phyloP scores from a whole-genome alignment of 2,113 vertebrate genomes.

The Otis tarda region DNA sequence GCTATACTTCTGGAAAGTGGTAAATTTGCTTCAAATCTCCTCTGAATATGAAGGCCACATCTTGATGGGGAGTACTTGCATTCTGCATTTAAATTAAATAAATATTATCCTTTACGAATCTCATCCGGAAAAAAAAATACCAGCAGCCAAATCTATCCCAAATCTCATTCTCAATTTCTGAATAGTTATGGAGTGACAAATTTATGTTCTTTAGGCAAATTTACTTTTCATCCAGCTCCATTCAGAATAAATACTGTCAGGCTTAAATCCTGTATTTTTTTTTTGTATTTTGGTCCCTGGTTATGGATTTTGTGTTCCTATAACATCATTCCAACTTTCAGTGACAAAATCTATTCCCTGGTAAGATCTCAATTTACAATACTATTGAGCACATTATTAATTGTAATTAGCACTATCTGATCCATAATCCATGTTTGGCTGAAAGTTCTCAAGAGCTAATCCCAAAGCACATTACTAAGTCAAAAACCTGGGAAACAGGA shows the following conservation, averaged over 20 bases:
- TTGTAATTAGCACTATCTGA: conserved; percentile 36
- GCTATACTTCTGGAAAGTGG: neutral
- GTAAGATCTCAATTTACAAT: neutral
- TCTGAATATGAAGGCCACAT: neutral
- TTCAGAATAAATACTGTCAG: neutral
- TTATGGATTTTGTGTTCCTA: neutral
- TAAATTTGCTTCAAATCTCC: neutral
- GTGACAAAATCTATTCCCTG: neutral
- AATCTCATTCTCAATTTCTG: neutral
- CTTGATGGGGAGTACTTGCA: neutral
- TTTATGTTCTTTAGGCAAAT: neutral
- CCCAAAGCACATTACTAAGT: neutral
- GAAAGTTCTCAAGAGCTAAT: conserved; percentile 19
- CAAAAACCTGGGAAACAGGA: neutral
- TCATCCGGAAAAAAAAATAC: neutral
- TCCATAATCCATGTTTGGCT: conserved; percentile 41
- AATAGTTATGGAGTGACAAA: neutral
- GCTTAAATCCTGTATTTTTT: neutral
- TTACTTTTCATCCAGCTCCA: neutral
- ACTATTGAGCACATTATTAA: neutral
- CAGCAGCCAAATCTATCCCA: neutral
- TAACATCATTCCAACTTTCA: neutral
- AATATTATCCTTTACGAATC: neutral
- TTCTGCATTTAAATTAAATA: neutral
- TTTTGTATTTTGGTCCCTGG: neutral